Percentiles rank a stretch among this genome's conserved stretches.
phyloP scores from a whole-genome alignment of 2,888 invertebrate genomes.

The Linyphia triangularis region DNA sequence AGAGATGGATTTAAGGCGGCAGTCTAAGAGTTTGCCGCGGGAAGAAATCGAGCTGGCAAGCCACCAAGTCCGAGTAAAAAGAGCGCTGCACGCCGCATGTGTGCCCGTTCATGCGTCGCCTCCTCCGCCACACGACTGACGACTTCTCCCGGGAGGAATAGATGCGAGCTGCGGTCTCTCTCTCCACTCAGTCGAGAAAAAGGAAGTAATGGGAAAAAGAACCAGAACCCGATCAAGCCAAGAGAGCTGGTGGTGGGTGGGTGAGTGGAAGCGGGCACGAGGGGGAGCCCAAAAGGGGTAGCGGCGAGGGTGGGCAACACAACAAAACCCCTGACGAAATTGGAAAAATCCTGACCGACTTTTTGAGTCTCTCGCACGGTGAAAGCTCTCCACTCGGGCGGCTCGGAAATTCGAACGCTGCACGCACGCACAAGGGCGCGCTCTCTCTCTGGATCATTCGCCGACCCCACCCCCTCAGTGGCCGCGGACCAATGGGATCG shows the following conservation, averaged over 20 bases:
- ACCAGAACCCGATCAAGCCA: not conserved
- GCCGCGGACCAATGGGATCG: constrained; percentile 58
- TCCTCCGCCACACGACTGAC: constrained; percentile 65
- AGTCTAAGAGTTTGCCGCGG: constrained; percentile 8
- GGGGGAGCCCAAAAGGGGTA: not conserved
- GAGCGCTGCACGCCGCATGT: constrained; percentile 61
- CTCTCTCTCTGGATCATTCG: constrained; percentile 41
- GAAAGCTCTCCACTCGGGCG: constrained; percentile 47
- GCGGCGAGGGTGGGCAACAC: not conserved
- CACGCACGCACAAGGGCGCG: constrained; percentile 16
- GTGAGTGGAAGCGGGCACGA: not conserved
- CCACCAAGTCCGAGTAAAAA: constrained; percentile 51
- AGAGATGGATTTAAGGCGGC: not conserved
- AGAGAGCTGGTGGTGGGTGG: constrained; percentile 2
- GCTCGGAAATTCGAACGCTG: constrained; percentile 58
- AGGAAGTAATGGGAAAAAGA: constrained; percentile 34
- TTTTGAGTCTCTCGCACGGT: constrained; percentile 41
- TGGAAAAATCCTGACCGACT: constrained; percentile 73
- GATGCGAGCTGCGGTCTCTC: not conserved
- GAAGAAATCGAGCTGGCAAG: constrained; percentile 54
- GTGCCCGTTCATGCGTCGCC: constrained; percentile 68
- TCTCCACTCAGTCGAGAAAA: not conserved
- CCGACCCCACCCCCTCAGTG: constrained; percentile 61
- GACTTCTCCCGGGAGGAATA: constrained; percentile 7
- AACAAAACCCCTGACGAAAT: constrained; percentile 43